Percentiles rank a stretch among this genome's conserved stretches.
These are phyloP conservation scores for Tarsius wallacei DNA, from an alignment of 2,797 vertebrate genomes.

Conservation along the genomic window DNA sequence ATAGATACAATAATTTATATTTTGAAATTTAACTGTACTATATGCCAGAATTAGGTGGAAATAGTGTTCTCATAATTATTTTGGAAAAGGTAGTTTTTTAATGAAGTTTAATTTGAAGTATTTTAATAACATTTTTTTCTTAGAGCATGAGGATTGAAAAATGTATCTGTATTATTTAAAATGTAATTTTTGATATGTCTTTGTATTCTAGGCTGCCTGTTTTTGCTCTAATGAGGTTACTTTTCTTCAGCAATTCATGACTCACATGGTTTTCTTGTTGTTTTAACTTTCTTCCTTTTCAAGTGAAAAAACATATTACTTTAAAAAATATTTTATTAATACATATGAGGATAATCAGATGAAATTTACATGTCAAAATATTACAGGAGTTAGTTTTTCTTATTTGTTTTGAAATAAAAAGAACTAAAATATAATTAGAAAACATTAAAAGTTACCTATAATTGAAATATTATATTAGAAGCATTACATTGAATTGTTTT, in stretches of 20 bases:
- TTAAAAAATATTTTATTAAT: constrained; percentile 7
- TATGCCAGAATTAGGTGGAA: not conserved
- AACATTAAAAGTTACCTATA: constrained; percentile 45
- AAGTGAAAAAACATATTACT: not conserved
- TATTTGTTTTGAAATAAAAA: constrained; percentile 41
- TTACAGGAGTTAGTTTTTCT: not conserved
- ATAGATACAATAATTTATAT: not conserved
- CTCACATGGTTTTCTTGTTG: not conserved
- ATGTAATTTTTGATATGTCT: not conserved
- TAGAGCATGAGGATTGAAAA: not conserved
- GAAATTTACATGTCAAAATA: not conserved
- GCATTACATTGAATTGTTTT: constrained; percentile 6
- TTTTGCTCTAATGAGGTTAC: not conserved
- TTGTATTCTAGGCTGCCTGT: not conserved
- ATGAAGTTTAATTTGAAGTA: constrained; percentile 11
- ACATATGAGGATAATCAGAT: constrained; percentile 13
- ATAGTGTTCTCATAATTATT: constrained; percentile 10
- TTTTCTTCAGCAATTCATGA: not conserved
- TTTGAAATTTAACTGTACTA: not conserved
- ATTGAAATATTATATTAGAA: constrained; percentile 50
- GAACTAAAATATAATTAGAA: constrained; percentile 52
- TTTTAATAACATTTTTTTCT: constrained; percentile 40
- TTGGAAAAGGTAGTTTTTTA: not conserved
- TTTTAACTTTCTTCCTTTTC: constrained; percentile 40
- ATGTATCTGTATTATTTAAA: not conserved